Conservation (phyloP, 2,113 vertebrate genomes). For the Emydura subglobosa region DNA sequence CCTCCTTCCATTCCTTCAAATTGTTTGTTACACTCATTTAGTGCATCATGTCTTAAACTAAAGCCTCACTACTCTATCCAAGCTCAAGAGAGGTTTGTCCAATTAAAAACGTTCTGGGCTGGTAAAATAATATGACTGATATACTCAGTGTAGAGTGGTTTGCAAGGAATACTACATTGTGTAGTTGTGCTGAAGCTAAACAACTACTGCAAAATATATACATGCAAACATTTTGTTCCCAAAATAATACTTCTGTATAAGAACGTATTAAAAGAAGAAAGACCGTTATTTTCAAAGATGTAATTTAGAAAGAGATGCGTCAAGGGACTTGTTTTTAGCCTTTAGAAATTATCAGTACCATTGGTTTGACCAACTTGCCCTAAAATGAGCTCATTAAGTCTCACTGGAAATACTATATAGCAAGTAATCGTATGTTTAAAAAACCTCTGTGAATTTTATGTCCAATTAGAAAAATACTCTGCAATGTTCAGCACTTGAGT, state of each 20-base stretch:
- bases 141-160: background rate
- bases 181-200: background rate
- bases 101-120: background rate
- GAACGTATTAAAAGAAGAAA: background rate
- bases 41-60: background rate
- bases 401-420: conserved; percentile 29
- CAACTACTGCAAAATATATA: background rate
- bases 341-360: conserved; percentile 20
- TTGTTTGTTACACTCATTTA: background rate
- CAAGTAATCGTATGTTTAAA: conserved; percentile 44
- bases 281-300: background rate
- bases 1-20: background rate
- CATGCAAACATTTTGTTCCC: conserved; percentile 1
- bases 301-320: conserved; percentile 29
- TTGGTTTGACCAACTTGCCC: conserved; percentile 25
- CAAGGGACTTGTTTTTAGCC: background rate
- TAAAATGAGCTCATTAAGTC: conserved; percentile 39
- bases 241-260: background rate
- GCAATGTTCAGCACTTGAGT: conserved; percentile 16
- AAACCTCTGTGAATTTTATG: conserved; percentile 24
- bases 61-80: background rate
- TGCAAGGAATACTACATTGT: background rate
- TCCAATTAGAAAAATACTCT: conserved; percentile 53
- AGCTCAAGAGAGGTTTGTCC: background rate
- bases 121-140: background rate